Conservation (phyloP, 2,113 vertebrate genomes). For the Elgaria multicarinata region DNA sequence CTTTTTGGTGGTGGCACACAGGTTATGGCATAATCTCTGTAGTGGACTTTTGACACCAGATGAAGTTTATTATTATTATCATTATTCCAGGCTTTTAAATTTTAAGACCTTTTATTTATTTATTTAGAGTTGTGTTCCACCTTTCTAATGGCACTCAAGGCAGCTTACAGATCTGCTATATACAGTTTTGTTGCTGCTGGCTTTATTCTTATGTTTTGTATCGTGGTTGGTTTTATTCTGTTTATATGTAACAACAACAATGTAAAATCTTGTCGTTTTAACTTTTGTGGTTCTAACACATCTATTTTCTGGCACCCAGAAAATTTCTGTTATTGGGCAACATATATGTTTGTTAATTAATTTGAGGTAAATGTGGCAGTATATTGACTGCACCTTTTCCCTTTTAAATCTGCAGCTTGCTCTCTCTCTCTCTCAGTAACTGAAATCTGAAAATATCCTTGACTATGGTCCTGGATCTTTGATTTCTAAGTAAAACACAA, state of each 20-base stretch:
- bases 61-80: too few relatives aligned
- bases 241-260: too few relatives aligned
- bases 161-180: not conserved
- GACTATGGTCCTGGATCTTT: not conserved
- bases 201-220: not conserved
- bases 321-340: not conserved
- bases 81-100: too few relatives aligned
- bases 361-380: not conserved
- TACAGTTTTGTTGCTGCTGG: not conserved
- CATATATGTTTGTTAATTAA: not conserved
- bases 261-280: too few relatives aligned
- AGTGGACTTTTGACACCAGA: too few relatives aligned
- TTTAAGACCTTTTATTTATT: too few relatives aligned
- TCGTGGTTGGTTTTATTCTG: not conserved
- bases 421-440: not conserved
- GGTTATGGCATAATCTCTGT: not conserved
- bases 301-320: not conserved
- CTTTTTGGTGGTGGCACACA: not conserved
- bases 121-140: too few relatives aligned
- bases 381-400: not conserved
- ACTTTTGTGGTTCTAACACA: too few relatives aligned
- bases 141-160: too few relatives aligned
- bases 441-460: not conserved
- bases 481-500: conserved; percentile 11
- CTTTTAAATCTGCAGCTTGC: not conserved